Base-by-base conservation (phyloP, 2,888 invertebrate species). In the Drosophila mimetica region DNA sequence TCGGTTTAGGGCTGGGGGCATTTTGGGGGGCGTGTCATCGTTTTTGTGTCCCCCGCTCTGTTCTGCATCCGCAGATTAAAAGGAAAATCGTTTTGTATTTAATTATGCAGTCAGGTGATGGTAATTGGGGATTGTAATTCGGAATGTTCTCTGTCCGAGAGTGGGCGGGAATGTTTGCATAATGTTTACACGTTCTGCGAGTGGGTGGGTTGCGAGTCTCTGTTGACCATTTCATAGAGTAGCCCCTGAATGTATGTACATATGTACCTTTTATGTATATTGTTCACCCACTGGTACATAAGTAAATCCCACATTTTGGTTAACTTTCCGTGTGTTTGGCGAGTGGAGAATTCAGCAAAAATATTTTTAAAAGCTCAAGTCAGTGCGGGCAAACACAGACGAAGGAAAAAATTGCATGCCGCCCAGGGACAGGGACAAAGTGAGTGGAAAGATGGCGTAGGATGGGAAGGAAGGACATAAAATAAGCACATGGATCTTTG, bases 71-170 rank as follows among this genome's bases (percentile, higher is more conserved):
- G 65, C 83, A 86, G 87, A 88, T 82, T 86, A 88, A 88, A 64
- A 77, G 71, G 89, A 60, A 76, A 86, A 81, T 83, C 84, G 87
- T 84, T 70, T 67, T 77, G 80, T 83, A 86, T 86, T 81, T 88
- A 81, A 81, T 81, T 81, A 83, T 79, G 84, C 86, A 71, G 71
- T 77, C 81, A 88, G 88, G 87, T 88, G 81, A 74, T 80, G 65
- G 86, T 83, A 83, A 81, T 76, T 86, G 79, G 63, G 83, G 51
- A 75, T 65, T 87, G 79, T 75, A 86, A 81, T 79, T 47, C 64
- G 58, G 36, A 64, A 54, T 79, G 65, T 71, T 47, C 47, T 37
- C 36, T 48, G 67, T 39, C 36, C 20, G 59, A 20, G 13, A 32
- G 48, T 47, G 59, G 37, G 36, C 36, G 41, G 64, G 22, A 44